phyloP scores from a whole-genome alignment of 2,888 invertebrate genomes.

The Dasysyrphus tricinctus region DNA sequence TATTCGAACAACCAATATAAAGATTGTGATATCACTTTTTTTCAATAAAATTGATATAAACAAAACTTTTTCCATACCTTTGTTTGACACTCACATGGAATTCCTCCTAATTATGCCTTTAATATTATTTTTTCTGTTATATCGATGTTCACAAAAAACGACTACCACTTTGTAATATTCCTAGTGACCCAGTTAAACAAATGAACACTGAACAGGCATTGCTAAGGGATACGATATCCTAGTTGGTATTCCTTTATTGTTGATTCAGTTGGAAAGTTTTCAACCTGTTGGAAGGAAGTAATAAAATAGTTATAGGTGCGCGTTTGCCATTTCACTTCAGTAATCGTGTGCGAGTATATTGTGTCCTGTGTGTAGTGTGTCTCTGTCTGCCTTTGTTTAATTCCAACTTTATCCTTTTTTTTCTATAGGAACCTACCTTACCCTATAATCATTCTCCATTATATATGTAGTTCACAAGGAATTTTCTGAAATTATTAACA shows the following conservation, averaged over 20 bases:
- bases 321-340: slow-evolving; percentile 5
- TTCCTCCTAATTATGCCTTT: neutral
- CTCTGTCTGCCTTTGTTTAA: neutral
- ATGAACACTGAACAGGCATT: slow-evolving; percentile 56
- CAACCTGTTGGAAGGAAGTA: slow-evolving; percentile 58
- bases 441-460: slow-evolving; percentile 47
- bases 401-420: slow-evolving; percentile 20
- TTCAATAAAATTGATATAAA: neutral
- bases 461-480: slow-evolving; percentile 67
- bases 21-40: no score
- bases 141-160: slow-evolving; percentile 11
- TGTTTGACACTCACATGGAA: neutral
- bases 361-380: neutral
- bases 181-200: slow-evolving; percentile 65
- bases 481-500: slow-evolving; percentile 36
- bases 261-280: slow-evolving; percentile 57
- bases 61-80: neutral
- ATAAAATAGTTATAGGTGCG: slow-evolving; percentile 29
- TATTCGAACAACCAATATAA: no score
- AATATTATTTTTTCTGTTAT: neutral
- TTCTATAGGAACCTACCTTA: neutral
- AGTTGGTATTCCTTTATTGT: slow-evolving; percentile 25
- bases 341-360: slow-evolving; percentile 10
- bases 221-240: slow-evolving; percentile 31
- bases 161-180: slow-evolving; percentile 34